Evolutionary conservation across 2,113 vertebrate genomes (phyloP).

Genomic region (Chlorocebus sabaeus): DNA sequence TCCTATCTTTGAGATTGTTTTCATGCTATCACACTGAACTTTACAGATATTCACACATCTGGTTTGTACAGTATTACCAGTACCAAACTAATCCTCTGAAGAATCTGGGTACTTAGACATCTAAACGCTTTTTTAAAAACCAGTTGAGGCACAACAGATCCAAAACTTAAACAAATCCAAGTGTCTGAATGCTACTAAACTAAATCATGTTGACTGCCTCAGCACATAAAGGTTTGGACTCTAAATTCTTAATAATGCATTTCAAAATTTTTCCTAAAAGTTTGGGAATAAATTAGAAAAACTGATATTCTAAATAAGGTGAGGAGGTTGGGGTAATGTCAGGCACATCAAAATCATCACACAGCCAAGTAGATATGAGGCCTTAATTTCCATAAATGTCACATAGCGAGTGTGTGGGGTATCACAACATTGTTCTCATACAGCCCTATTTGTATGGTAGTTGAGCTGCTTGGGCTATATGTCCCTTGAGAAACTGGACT

Average conservation of each 20-base stretch:
- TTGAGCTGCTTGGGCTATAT: neutral
- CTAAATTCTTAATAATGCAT: neutral
- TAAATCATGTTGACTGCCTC: neutral
- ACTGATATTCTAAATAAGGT: neutral
- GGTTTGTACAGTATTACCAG: constrained; percentile 30
- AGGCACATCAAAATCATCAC: neutral
- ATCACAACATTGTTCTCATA: neutral
- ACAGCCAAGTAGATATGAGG: neutral
- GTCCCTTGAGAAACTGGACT: neutral
- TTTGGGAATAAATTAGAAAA: neutral
- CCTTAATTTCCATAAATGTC: neutral
- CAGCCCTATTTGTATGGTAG: neutral
- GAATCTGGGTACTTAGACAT: neutral
- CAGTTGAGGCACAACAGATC: neutral
- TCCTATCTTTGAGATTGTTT: neutral
- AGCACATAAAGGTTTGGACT: neutral
- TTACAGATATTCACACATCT: constrained; percentile 24
- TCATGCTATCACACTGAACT: neutral
- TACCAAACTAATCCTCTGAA: neutral
- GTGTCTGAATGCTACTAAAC: neutral
- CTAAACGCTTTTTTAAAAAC: neutral
- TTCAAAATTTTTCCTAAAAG: constrained; percentile 8
- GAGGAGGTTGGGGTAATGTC: neutral
- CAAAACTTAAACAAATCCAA: neutral
- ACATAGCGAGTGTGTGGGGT: fast-evolving